Percentiles rank a stretch among this genome's conserved stretches.
Conservation (phyloP, 2,888 invertebrate genomes). For the Dynastes grantii region DNA sequence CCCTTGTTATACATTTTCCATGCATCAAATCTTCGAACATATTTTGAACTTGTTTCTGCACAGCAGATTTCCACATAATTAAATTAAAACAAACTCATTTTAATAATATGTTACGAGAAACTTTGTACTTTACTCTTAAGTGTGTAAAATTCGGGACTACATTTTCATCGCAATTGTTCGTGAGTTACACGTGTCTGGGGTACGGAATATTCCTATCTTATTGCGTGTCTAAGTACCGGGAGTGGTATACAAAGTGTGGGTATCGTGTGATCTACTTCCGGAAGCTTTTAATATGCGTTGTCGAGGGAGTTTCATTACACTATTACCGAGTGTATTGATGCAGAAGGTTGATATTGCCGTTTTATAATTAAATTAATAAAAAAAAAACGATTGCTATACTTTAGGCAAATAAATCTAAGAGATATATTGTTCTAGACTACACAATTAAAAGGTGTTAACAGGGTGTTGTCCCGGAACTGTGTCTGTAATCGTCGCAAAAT, state of each 20-base stretch:
- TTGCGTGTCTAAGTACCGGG: slow-evolving; percentile 25
- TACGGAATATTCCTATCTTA: slow-evolving; percentile 29
- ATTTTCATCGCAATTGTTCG: slow-evolving; percentile 12
- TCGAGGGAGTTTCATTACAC: no score
- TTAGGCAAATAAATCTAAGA: no score
- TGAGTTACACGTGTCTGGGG: slow-evolving; percentile 6
- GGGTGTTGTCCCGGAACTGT: no score
- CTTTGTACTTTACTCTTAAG: slow-evolving; percentile 13
- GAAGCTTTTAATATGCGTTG: slow-evolving; percentile 19
- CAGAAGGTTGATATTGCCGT: no score
- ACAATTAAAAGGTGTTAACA: no score
- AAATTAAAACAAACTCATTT: slow-evolving; percentile 13
- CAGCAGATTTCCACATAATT: slow-evolving; percentile 7
- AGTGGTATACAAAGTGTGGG: slow-evolving; percentile 7
- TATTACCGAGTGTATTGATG: no score
- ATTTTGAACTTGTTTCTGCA: not conserved
- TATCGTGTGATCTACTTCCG: slow-evolving; percentile 20
- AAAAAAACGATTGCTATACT: no score
- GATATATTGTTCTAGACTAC: no score
- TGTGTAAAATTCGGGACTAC: slow-evolving; percentile 19
- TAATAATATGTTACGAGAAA: slow-evolving; percentile 6
- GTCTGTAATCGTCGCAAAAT: no score
- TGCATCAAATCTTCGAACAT: not conserved
- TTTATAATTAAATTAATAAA: no score
- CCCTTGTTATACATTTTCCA: not conserved